A percentile compares a stretch with the other conserved stretches of the same genome.
These are phyloP conservation scores for Festucalex cinctus DNA, from an alignment of 2,113 vertebrate species.

Conservation along the genomic window DNA sequence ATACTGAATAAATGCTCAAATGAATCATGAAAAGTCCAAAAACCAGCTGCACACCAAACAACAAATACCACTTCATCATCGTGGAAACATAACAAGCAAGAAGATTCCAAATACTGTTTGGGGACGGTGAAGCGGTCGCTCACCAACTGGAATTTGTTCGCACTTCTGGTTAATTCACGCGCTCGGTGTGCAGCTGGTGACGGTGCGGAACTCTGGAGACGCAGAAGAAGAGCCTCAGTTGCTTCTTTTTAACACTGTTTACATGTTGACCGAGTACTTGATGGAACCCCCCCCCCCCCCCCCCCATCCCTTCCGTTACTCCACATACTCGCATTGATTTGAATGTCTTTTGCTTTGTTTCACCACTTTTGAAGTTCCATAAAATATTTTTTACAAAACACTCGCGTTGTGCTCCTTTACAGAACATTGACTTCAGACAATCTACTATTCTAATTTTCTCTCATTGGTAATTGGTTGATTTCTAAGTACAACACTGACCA, in stretches of 20 bases:
- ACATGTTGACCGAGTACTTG: constrained; percentile 47
- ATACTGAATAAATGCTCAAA: neutral
- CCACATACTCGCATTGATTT: constrained; percentile 36
- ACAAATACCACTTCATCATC: too few relatives aligned
- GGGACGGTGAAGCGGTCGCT: neutral
- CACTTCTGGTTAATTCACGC: neutral
- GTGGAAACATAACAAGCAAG: too few relatives aligned
- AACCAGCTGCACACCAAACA: too few relatives aligned
- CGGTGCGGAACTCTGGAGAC: constrained; percentile 9
- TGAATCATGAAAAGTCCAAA: too few relatives aligned
- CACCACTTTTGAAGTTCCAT: constrained; percentile 57
- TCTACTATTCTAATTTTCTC: too few relatives aligned
- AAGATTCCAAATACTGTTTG: constrained; percentile 26
- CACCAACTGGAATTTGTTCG: too few relatives aligned
- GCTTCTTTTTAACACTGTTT: constrained; percentile 37
- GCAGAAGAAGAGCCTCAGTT: neutral
- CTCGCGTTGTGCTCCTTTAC: constrained; percentile 2
- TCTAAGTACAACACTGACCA: too few relatives aligned
- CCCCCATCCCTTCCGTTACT: constrained; percentile 2
- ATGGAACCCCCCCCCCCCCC: constrained; percentile 31
- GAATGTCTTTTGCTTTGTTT: constrained; percentile 53
- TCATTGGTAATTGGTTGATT: too few relatives aligned
- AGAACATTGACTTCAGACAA: too few relatives aligned
- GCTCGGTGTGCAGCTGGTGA: constrained; percentile 11
- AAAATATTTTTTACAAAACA: constrained; percentile 60